These are phyloP conservation scores for Drosophila hamatofila DNA, from an alignment of 2,888 invertebrate genomes.

Conservation along the genomic window DNA sequence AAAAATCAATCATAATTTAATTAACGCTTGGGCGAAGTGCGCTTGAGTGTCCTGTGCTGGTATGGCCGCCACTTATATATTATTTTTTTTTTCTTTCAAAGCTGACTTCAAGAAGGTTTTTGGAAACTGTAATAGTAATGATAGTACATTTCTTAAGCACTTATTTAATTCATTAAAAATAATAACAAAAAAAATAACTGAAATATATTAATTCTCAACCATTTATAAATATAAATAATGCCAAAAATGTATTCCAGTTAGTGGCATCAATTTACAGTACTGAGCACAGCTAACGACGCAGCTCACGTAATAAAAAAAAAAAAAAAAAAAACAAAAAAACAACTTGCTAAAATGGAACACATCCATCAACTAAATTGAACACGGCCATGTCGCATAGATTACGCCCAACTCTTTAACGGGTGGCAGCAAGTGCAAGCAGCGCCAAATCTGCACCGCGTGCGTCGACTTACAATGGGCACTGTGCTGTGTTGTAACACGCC, in stretches of 20 bases:
- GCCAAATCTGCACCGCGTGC: conserved; percentile 45
- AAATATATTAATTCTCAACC: neutral
- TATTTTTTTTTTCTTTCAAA: neutral
- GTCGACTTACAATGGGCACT: conserved; percentile 47
- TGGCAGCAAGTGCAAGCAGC: conserved; percentile 26
- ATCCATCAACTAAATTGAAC: conserved; percentile 75
- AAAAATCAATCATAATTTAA: conserved; percentile 76
- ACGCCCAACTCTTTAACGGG: conserved; percentile 53
- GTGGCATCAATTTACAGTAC: conserved; percentile 49
- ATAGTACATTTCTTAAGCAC: neutral
- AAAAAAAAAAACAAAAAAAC: conserved; percentile 40
- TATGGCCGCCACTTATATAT: neutral
- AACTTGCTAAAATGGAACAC: conserved; percentile 51
- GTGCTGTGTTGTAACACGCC: conserved; percentile 50
- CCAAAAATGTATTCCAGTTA: neutral
- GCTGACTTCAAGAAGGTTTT: neutral
- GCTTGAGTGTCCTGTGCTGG: conserved; percentile 8
- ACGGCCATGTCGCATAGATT: conserved; percentile 58
- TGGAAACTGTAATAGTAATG: neutral
- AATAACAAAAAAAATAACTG: too few relatives aligned
- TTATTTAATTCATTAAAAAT: neutral
- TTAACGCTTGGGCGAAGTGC: conserved; percentile 57
- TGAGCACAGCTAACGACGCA: conserved; percentile 38
- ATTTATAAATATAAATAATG: neutral
- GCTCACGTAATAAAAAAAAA: conserved; percentile 38